Base-by-base conservation (phyloP, 2,797 vertebrate species). In the Phalloptychus januarius region DNA sequence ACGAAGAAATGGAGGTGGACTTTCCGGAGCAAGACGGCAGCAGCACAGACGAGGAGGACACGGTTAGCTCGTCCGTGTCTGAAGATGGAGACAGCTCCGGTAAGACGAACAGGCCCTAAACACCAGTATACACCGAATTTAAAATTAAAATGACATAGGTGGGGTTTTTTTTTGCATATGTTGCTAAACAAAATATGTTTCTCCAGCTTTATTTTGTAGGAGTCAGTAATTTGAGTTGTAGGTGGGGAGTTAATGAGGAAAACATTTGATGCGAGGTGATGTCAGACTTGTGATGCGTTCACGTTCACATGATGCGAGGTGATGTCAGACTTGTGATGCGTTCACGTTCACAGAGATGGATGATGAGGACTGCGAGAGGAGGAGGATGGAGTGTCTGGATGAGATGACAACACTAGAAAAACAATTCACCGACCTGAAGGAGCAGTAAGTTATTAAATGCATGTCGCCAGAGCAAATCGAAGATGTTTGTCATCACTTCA, bases 371-470 rank as follows among this genome's bases (percentile, higher is more conserved):
- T 99, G 98, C 85, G 98, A 99, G 95, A 97, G 98, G 94, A 97
- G 98, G 93, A 96, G 98, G 94, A 97, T 98, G 96, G 98, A 99
- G 86, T 99, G 98, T 78, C 95, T 99, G 93, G 98, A 99, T 91
- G 98, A 99, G 95, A 99, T 99, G 98, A 99, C 97, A 42, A 98
- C 98, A 79, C 96, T 99, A 85, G 98, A 99, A 95, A 99, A 99
- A 87, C 98, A 99, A 91, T 99, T 99, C 94, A 99, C 97, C 16
- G 98, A 99, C 87, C 91, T 99, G 81, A 99, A 99, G 94, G 98
- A 99, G 95, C 98, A 99, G 98, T 99, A 95, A 96, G 97, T 97
- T 46, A 10, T 15, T 25, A 0, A 10, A 11, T n/a, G 5, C 63
- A n/a, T 45, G 28, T 33, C 48, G 38, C 61, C 1, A 3, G 10